These are phyloP conservation scores for Botia almorhae DNA, from an alignment of 2,797 vertebrate genomes.

Conservation along the genomic window DNA sequence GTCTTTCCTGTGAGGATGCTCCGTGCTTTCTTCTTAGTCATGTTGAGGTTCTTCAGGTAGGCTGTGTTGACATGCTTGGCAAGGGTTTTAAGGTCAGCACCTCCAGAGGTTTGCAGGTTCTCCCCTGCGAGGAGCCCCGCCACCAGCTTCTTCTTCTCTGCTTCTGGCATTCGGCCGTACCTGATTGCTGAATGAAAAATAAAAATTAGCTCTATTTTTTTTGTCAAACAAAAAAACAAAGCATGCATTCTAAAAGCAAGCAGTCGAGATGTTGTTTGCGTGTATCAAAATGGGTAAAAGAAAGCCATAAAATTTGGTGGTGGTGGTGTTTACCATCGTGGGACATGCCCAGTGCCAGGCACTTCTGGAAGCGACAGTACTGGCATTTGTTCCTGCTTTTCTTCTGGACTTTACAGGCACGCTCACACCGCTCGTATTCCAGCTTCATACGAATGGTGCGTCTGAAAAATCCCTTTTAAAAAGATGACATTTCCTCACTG, in stretches of 20 bases:
- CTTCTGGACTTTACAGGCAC: slow-evolving; percentile 96
- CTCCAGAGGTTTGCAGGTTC: slow-evolving; percentile 82
- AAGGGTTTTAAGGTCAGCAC: slow-evolving; percentile 91
- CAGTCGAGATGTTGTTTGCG: neutral
- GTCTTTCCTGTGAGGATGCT: slow-evolving; percentile 95
- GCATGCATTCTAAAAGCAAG: neutral
- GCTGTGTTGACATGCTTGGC: slow-evolving; percentile 95
- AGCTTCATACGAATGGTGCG: slow-evolving; percentile 98
- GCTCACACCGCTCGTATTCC: slow-evolving; percentile 93
- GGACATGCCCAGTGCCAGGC: slow-evolving; percentile 96
- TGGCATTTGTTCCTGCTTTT: slow-evolving; percentile 99
- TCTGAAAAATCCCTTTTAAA: slow-evolving; percentile 93
- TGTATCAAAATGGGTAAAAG: neutral
- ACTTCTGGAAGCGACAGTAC: slow-evolving; percentile 99
- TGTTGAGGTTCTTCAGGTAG: slow-evolving; percentile 96
- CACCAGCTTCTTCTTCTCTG: slow-evolving; percentile 96
- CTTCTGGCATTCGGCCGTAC: slow-evolving; percentile 97
- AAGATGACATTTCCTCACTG: slow-evolving; percentile 19
- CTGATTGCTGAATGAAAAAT: slow-evolving; percentile 82
- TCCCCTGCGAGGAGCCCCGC: slow-evolving; percentile 90
- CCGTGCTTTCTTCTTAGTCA: slow-evolving; percentile 99
- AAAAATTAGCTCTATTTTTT: slow-evolving; percentile 1
- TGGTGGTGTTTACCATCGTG: slow-evolving; percentile 83
- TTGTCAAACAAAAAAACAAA: neutral
- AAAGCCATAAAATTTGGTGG: neutral